Evolutionary conservation across 2,113 vertebrate species (phyloP), one percentile per base, ranked within the genome.

Genomic region (Actinemys pallida): DNA sequence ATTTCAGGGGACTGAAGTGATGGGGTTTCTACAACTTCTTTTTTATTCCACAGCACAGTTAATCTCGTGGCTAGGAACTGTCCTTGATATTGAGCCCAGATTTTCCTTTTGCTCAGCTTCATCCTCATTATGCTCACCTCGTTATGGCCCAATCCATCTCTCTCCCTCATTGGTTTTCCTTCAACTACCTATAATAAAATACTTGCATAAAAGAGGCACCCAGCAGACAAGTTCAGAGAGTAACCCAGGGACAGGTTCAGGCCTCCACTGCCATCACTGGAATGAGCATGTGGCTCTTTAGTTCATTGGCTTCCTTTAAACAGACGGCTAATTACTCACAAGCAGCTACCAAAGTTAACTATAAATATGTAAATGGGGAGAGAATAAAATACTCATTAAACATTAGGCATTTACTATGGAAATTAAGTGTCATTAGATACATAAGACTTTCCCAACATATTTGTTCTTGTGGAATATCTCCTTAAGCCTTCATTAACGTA

Each of bases 331-430:
- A 97, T 98, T 95, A 62, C 91, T 94, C 19, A 50, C 42, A 81
- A 93, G 83, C 95, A 92, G 95, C 95, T 82, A 92, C 95, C 85
- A 86, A 96, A 96, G 97, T 98, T 97, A 97, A 97, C 96, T 92
- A 96, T 97, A 94, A 97, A 97, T 96, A 97, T 93, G 93, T 88
- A 97, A 98, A 98, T 97, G 35, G 92, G 54, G 72, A 72, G n/a
- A 84, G 96, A 96, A 95, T 97, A 87, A 96, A 96, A 86, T n/a
- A 49, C 94, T 96, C 88, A 78, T 97, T 96, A 97, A 97, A 89
- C 96, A 97, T 97, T 93, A 97, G 95, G 92, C 97, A 95, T 96
- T 97, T 95, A 95, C 97, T 79, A 95, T 93, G 96, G 97, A 97
- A 97, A 98, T 98, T 95, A 96, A 96, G 95, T 89, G 93, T 95